Conservation (phyloP, 2,113 vertebrate species). For the Chunga burmeisteri region DNA sequence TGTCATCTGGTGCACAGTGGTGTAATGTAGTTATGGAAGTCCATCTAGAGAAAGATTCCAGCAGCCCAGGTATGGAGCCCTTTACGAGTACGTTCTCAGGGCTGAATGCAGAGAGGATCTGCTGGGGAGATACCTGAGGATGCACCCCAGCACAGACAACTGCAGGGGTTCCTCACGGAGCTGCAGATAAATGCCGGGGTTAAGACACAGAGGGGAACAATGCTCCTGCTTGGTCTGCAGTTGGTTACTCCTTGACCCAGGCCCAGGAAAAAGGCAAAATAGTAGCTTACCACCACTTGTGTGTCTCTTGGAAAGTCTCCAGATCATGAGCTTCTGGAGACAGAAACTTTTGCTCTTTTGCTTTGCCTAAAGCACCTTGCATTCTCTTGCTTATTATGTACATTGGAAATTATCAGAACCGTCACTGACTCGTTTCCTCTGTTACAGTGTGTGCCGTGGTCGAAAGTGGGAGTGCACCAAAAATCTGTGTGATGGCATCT, state of each 20-base stretch:
- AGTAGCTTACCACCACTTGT: not conserved
- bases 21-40: not conserved
- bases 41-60: not conserved
- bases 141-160: not conserved
- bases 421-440: not conserved
- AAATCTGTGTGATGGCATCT: constrained; percentile 83
- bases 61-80: not conserved
- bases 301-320: not conserved
- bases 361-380: not conserved
- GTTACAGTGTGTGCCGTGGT: constrained; percentile 82
- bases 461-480: constrained; percentile 91
- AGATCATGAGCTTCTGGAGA: not conserved
- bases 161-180: not conserved
- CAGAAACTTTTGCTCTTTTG: not conserved
- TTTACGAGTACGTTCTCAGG: not conserved
- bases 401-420: not conserved
- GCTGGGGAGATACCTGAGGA: not conserved
- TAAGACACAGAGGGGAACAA: not conserved
- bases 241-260: not conserved
- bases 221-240: not conserved
- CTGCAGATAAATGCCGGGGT: not conserved
- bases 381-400: not conserved
- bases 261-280: not conserved
- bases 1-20: not conserved
- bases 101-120: not conserved